Percentiles rank a stretch among this genome's conserved stretches.
These are phyloP conservation scores for Drosophila testacea DNA, from an alignment of 2,888 invertebrate species.

Conservation along the genomic window DNA sequence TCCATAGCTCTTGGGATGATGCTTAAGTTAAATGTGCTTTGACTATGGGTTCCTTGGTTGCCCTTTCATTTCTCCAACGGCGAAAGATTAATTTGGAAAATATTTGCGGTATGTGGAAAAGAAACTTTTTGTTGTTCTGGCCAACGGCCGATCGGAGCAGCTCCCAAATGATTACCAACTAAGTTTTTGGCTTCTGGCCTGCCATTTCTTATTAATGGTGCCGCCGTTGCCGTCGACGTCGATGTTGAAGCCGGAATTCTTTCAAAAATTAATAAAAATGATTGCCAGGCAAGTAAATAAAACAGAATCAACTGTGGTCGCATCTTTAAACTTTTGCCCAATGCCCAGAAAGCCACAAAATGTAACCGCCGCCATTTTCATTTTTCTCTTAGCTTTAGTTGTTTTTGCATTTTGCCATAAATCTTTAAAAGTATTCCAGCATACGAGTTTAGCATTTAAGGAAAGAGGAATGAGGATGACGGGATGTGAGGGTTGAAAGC, in stretches of 20 bases:
- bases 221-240: neutral
- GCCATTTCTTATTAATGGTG: slow-evolving; percentile 57
- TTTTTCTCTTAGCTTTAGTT: slow-evolving; percentile 43
- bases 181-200: slow-evolving; percentile 41
- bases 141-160: slow-evolving; percentile 19
- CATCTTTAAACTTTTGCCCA: slow-evolving; percentile 35
- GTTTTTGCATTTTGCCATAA: slow-evolving; percentile 63
- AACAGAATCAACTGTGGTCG: slow-evolving; percentile 28
- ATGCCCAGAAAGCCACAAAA: slow-evolving; percentile 16
- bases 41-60: slow-evolving; percentile 6
- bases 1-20: slow-evolving; percentile 30
- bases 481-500: neutral
- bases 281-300: slow-evolving; percentile 51
- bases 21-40: slow-evolving; percentile 15
- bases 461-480: neutral
- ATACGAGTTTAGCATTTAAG: slow-evolving; percentile 22
- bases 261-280: slow-evolving; percentile 70
- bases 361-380: slow-evolving; percentile 24
- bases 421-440: slow-evolving; percentile 60
- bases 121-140: slow-evolving; percentile 27
- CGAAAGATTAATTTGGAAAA: slow-evolving; percentile 56
- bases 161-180: slow-evolving; percentile 43
- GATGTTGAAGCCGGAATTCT: slow-evolving; percentile 52
- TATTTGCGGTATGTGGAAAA: slow-evolving; percentile 58
- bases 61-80: slow-evolving; percentile 28